phyloP scores from a whole-genome alignment of 2,797 vertebrate species.

The Enoplosus armatus region DNA sequence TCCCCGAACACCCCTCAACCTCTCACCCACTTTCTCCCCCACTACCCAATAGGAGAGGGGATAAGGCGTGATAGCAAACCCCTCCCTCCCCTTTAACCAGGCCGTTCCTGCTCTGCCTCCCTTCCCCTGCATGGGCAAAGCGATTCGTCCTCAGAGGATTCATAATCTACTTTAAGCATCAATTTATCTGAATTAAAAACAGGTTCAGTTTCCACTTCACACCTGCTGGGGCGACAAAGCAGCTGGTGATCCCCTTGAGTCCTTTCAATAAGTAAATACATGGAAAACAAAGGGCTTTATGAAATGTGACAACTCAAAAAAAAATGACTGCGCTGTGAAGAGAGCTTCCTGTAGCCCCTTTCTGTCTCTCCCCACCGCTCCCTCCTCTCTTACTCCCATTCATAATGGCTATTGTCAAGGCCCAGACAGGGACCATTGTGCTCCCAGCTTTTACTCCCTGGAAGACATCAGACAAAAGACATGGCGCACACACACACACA shows the following conservation, averaged over 20 bases:
- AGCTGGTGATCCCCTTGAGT: conserved; percentile 20
- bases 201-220: conserved; percentile 27
- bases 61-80: conserved; percentile 68
- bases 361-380: conserved; percentile 33
- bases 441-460: conserved; percentile 67
- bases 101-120: conserved; percentile 6
- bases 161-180: conserved; percentile 41
- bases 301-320: conserved; percentile 53
- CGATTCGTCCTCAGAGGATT: conserved; percentile 37
- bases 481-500: conserved; percentile 63
- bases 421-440: conserved; percentile 81
- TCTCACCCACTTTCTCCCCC: conserved; percentile 85
- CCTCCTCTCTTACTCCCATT: conserved; percentile 66
- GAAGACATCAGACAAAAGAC: conserved; percentile 71
- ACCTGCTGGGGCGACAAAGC: conserved; percentile 44
- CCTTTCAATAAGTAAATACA: conserved; percentile 41
- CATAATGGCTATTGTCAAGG: conserved; percentile 78
- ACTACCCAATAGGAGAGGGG: conserved; percentile 57
- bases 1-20: conserved; percentile 72
- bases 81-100: conserved; percentile 49
- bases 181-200: conserved; percentile 50
- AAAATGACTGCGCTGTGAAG: conserved; percentile 61
- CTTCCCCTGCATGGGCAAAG: conserved; percentile 21
- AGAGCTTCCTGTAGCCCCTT: conserved; percentile 55
- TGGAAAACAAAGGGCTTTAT: conserved; percentile 52